Evolutionary conservation across 2,888 invertebrate genomes (phyloP).

Genomic region (Cephonodes hylas): DNA sequence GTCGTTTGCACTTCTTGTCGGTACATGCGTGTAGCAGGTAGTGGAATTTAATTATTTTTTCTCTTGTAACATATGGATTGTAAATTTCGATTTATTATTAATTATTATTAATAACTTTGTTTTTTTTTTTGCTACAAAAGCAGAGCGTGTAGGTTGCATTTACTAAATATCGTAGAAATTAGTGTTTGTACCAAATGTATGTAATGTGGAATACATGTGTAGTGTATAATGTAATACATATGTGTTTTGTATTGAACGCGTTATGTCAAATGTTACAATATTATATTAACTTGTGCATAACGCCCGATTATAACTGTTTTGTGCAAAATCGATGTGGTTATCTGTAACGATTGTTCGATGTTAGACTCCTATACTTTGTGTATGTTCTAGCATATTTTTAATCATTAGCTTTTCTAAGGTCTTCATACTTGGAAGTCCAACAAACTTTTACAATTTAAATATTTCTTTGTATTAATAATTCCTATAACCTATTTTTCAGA

Average conservation of each 20-base stretch:
- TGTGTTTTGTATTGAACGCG: constrained; percentile 11
- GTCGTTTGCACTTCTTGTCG: constrained; percentile 14
- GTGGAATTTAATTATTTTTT: constrained; percentile 19
- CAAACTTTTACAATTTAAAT: not conserved
- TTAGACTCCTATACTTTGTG: not conserved
- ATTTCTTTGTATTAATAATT: not conserved
- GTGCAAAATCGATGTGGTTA: not conserved
- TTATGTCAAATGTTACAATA: not conserved
- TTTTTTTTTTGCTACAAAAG: constrained; percentile 48
- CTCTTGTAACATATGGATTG: constrained; percentile 65
- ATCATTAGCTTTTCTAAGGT: not conserved
- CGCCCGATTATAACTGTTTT: not conserved
- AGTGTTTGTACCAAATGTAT: constrained; percentile 76
- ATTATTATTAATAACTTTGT: constrained; percentile 26
- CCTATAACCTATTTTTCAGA: not conserved
- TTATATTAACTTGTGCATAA: constrained; percentile 2
- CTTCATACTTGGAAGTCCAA: too few relatives aligned
- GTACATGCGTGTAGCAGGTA: constrained; percentile 16
- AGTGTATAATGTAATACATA: constrained; percentile 27
- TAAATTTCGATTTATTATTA: constrained; percentile 63
- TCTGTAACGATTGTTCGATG: not conserved
- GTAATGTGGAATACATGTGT: constrained; percentile 53
- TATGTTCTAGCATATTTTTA: not conserved
- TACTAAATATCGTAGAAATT: constrained; percentile 74
- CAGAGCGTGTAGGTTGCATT: constrained; percentile 74